Evolutionary conservation across 2,888 invertebrate genomes (phyloP).

Genomic region (Pharmacophagus antenor): DNA sequence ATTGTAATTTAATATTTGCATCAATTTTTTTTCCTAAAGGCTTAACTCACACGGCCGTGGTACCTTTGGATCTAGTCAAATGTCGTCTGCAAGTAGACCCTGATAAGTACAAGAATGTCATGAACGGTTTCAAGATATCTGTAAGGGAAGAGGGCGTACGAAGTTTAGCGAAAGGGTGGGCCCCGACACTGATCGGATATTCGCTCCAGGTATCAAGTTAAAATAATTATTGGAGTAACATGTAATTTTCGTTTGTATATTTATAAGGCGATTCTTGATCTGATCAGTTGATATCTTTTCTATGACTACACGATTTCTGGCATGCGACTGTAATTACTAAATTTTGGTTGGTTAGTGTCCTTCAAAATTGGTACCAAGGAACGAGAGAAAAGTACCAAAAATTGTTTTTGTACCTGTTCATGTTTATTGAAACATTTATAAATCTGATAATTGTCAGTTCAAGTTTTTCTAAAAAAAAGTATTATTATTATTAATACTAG

Average conservation of each 20-base stretch:
- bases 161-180: conserved; percentile 97
- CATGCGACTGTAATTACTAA: too few relatives aligned
- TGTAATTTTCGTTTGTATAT: background rate
- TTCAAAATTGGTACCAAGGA: too few relatives aligned
- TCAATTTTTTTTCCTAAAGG: conserved; percentile 77
- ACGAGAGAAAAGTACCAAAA: too few relatives aligned
- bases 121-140: conserved; percentile 91
- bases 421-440: too few relatives aligned
- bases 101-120: conserved; percentile 94
- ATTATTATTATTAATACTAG: background rate
- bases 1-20: too few relatives aligned
- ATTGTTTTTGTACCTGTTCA: too few relatives aligned
- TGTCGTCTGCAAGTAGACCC: conserved; percentile 96
- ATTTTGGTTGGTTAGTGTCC: too few relatives aligned
- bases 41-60: conserved; percentile 94
- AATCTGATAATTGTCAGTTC: too few relatives aligned
- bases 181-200: conserved; percentile 98
- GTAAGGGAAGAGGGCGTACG: conserved; percentile 91
- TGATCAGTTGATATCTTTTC: too few relatives aligned
- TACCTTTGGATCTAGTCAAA: conserved; percentile 97
- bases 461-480: background rate
- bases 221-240: background rate
- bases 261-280: too few relatives aligned
- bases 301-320: too few relatives aligned
- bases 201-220: conserved; percentile 85